Evolutionary conservation across 2,113 vertebrate genomes (phyloP).

Genomic region (Tichodroma muraria): DNA sequence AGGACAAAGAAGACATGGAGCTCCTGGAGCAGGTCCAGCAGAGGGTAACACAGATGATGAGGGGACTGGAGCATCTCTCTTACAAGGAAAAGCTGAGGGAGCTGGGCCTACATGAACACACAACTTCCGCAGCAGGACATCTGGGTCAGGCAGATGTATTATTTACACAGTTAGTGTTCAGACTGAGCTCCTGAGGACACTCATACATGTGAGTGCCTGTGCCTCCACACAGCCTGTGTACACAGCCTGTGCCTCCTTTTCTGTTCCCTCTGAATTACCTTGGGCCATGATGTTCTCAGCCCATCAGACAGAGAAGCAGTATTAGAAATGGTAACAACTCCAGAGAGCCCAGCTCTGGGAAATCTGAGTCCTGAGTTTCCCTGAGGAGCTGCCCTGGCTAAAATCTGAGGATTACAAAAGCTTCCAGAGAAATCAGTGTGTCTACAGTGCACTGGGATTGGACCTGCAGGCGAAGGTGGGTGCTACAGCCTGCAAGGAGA

Average conservation of each 20-base stretch:
- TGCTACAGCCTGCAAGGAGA: not conserved
- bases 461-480: not conserved
- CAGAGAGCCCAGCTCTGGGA: not conserved
- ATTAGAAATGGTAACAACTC: not conserved
- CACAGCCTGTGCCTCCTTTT: not conserved
- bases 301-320: fast-evolving
- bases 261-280: not conserved
- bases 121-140: not conserved
- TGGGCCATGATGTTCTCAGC: not conserved
- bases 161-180: not conserved
- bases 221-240: not conserved
- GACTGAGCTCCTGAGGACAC: not conserved
- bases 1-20: too few species aligned
- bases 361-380: not conserved
- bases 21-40: fast-evolving
- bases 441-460: not conserved
- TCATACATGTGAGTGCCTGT: fast-evolving
- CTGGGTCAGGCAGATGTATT: not conserved
- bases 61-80: not conserved
- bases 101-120: not conserved
- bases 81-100: not conserved
- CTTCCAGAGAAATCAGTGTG: not conserved
- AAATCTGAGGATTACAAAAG: not conserved
- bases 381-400: not conserved
- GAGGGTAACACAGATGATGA: not conserved